phyloP scores from a whole-genome alignment of 1,140 invertebrate species.

The Parapsyche elsis region DNA sequence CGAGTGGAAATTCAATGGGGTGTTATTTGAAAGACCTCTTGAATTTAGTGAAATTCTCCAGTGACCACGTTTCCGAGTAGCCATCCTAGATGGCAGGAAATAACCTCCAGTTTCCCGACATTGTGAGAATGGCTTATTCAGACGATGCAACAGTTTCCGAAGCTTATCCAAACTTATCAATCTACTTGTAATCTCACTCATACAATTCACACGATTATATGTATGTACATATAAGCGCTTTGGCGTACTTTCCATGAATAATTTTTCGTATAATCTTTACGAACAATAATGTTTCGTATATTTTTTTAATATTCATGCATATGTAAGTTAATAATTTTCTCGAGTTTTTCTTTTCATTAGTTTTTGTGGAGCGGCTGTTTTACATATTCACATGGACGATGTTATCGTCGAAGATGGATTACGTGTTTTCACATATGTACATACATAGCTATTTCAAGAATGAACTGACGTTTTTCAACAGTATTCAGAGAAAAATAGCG shows the following conservation, averaged over 20 bases:
- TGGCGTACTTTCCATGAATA: not conserved
- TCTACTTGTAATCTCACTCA: not conserved
- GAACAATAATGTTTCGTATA: not conserved
- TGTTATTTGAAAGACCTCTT: conserved; percentile 5
- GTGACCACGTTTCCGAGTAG: conserved; percentile 11
- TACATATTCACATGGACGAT: not conserved
- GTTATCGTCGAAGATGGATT: conserved; percentile 15
- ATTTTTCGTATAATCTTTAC: not conserved
- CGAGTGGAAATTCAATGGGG: conserved; percentile 14
- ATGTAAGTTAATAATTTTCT: not conserved
- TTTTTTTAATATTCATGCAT: not conserved
- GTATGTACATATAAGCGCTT: not conserved
- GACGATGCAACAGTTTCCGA: conserved; percentile 8
- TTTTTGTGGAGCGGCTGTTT: not conserved
- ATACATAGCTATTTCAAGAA: conserved; percentile 3
- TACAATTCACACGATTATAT: not conserved
- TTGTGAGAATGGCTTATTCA: not conserved
- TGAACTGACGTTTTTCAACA: not conserved
- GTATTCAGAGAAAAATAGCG: not conserved
- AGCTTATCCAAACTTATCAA: not conserved
- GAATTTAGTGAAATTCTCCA: conserved; percentile 22
- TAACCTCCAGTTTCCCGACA: not conserved
- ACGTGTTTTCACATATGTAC: conserved; percentile 5
- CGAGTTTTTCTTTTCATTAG: too few species aligned
- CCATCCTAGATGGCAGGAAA: not conserved